Conservation (phyloP, 1,140 invertebrate genomes). For the Parasteatoda tepidariorum region DNA sequence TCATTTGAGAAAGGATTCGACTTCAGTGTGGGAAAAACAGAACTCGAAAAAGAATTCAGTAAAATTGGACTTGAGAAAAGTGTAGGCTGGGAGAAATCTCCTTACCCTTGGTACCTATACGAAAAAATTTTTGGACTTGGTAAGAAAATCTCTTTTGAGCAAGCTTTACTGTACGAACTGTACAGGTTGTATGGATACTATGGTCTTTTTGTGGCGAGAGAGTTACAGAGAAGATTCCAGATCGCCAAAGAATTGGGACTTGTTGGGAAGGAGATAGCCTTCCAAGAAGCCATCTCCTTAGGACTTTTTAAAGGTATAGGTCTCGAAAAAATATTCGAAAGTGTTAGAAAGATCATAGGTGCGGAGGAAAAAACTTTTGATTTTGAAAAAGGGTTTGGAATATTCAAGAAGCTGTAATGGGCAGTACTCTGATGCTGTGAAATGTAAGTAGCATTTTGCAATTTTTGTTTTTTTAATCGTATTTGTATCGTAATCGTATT, state of each 20-base stretch:
- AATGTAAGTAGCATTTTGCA: no score
- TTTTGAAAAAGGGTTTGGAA: conserved; percentile 8
- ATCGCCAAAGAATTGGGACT: conserved; percentile 40
- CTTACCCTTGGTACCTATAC: conserved; percentile 12
- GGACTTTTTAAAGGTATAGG: conserved; percentile 49
- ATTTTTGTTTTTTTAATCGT: no score
- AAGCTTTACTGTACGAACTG: conserved; percentile 26
- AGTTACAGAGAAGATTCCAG: conserved; percentile 12
- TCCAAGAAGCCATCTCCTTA: conserved; percentile 40
- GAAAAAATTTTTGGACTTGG: conserved; percentile 34
- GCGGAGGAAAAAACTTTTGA: conserved; percentile 15
- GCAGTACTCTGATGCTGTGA: no score
- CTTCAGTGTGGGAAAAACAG: neutral
- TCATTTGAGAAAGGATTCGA: conserved; percentile 32
- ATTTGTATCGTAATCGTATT: no score
- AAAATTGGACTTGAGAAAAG: conserved; percentile 21
- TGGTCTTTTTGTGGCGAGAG: neutral
- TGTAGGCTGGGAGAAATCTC: neutral
- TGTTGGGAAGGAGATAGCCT: conserved; percentile 23
- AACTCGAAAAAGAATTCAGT: conserved; percentile 23
- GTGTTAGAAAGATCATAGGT: conserved; percentile 20
- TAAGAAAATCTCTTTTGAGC: conserved; percentile 42
- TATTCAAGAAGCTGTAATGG: conserved; percentile 11
- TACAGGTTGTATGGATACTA: conserved; percentile 47
- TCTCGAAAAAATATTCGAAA: conserved; percentile 32